Percentiles rank a stretch among this genome's conserved stretches.
Evolutionary conservation across 1,140 invertebrate species (phyloP).

Genomic region (Bradysia coprophila): DNA sequence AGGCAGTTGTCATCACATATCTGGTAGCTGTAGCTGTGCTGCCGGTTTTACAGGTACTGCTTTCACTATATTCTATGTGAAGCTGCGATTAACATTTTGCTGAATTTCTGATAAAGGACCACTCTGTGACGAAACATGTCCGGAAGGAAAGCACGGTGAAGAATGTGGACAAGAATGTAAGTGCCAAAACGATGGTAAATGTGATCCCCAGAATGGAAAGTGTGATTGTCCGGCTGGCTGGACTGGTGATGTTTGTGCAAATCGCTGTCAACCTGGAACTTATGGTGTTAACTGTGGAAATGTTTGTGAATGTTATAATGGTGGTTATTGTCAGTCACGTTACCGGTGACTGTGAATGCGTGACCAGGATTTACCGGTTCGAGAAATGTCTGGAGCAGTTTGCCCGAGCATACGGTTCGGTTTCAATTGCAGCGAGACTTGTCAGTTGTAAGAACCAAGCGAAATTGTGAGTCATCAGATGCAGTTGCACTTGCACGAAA

Average conservation of each 20-base stretch:
- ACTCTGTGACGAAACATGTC: slow-evolving; percentile 34
- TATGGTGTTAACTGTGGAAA: slow-evolving; percentile 54
- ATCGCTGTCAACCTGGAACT: slow-evolving; percentile 45
- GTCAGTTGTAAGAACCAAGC: slow-evolving; percentile 63
- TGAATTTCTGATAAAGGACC: too few species aligned
- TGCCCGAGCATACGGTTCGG: slow-evolving; percentile 65
- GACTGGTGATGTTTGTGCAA: slow-evolving; percentile 55
- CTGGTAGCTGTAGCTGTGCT: slow-evolving; percentile 61
- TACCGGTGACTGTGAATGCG: slow-evolving; percentile 54
- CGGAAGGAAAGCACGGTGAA: slow-evolving; percentile 49
- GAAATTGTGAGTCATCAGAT: slow-evolving; percentile 41
- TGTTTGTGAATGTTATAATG: slow-evolving; percentile 77
- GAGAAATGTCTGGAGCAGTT: slow-evolving; percentile 38
- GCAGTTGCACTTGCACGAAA: slow-evolving; percentile 46
- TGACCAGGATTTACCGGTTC: slow-evolving; percentile 48
- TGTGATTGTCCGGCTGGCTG: slow-evolving; percentile 71
- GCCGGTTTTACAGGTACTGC: slow-evolving; percentile 56
- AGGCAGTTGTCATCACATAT: slow-evolving; percentile 64
- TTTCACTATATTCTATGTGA: too few species aligned
- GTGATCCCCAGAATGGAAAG: slow-evolving; percentile 56
- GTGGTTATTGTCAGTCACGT: slow-evolving; percentile 61
- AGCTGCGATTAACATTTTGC: too few species aligned
- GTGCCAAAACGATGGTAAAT: slow-evolving; percentile 83
- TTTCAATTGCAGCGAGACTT: slow-evolving; percentile 47
- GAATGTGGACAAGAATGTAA: slow-evolving; percentile 68